phyloP scores from a whole-genome alignment of 2,113 vertebrate species.

The Engraulis encrasicolus region DNA sequence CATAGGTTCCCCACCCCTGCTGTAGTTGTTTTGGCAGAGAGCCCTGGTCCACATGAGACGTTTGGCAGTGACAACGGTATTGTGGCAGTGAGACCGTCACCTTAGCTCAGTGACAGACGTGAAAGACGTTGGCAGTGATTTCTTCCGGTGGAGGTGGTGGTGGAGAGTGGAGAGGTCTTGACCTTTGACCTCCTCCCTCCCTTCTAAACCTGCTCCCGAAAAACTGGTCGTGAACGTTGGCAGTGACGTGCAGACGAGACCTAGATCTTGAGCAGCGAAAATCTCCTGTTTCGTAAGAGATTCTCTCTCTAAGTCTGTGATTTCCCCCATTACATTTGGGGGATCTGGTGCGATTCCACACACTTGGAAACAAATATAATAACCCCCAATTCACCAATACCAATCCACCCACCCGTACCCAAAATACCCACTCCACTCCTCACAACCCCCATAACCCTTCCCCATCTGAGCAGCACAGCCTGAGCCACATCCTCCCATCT shows the following conservation, averaged over 20 bases:
- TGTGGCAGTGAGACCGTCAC: not conserved
- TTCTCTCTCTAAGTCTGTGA: not conserved
- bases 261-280: conserved; percentile 10
- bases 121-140: conserved; percentile 41
- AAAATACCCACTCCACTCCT: not conserved
- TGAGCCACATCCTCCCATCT: not conserved
- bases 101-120: not conserved
- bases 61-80: conserved; percentile 22
- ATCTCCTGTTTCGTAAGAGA: too few relatives aligned
- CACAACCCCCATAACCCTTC: not conserved
- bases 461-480: not conserved
- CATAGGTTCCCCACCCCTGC: too few relatives aligned
- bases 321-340: not conserved
- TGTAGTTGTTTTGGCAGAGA: conserved; percentile 42
- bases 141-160: not conserved
- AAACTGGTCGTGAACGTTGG: conserved; percentile 23
- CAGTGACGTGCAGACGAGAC: conserved; percentile 39
- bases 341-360: not conserved
- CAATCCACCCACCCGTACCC: too few relatives aligned
- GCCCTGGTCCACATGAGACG: conserved; percentile 72
- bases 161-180: not conserved
- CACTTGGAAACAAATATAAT: not conserved
- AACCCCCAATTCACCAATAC: not conserved
- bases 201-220: not conserved
- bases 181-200: not conserved